Conservation (phyloP, 2,888 invertebrate species). For the Schizaphis graminum region DNA sequence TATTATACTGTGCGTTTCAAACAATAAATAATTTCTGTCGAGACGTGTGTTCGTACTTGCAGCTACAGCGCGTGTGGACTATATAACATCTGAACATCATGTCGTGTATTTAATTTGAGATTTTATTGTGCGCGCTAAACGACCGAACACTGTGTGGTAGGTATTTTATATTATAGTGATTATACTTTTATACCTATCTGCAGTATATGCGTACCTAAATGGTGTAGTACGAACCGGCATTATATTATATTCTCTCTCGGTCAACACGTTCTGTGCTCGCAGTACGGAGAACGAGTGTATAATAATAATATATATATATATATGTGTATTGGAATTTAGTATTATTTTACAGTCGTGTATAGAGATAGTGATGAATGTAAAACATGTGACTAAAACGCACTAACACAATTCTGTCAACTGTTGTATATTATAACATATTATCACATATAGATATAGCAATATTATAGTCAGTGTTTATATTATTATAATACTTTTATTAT, state of each 20-base stretch:
- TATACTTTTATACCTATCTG: background rate
- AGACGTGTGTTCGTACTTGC: background rate
- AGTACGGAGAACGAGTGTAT: background rate
- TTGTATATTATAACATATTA: no score
- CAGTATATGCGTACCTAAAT: background rate
- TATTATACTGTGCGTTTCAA: no score
- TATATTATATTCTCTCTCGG: background rate
- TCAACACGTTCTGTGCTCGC: background rate
- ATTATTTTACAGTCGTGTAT: background rate
- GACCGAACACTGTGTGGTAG: background rate
- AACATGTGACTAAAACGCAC: background rate
- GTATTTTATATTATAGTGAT: background rate
- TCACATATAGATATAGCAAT: no score
- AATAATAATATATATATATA: background rate
- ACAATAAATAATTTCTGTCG: no score
- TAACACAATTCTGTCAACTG: background rate
- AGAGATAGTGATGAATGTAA: background rate
- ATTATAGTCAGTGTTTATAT: background rate
- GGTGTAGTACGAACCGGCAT: background rate
- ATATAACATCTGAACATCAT: background rate
- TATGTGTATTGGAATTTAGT: background rate
- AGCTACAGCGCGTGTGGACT: background rate
- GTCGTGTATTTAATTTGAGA: background rate
- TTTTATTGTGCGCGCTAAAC: slow-evolving; percentile 2
- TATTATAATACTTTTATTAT: background rate